Base-by-base conservation (phyloP, 2,888 invertebrate genomes). In the Ferrisia virgata region DNA sequence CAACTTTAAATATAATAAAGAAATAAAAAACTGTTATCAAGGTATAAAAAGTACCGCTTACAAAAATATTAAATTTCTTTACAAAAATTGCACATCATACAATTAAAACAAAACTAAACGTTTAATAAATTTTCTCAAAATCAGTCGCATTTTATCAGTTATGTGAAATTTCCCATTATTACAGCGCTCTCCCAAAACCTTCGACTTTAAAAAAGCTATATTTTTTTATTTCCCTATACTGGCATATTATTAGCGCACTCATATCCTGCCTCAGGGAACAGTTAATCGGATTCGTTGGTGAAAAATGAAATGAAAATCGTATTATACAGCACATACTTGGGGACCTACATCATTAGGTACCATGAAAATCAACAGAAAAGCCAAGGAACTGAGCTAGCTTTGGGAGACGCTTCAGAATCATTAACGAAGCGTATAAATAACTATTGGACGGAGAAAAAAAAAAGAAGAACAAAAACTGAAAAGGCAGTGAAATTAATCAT, bases 1-100 rank as follows among this genome's bases (percentile, higher is more conserved):
- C n/a, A 53, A 15, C 18, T 31, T 76, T 76, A 76, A 31, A 36
- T 36, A 36, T 76, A n/a, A 76, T 76, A 76, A 76, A 76, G 72
- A 76, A 76, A 76, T 76, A 76, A 76, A 76, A 76, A 76, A 76
- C 72, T 76, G 33, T 76, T 36, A 76, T 76, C 72, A 76, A 76
- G 72, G 72, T 76, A 76, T 76, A 76, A 76, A 76, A 76, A 76
- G 72, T 76, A 76, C 72, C 72, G 72, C 72, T 76, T 76, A 76
- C 72, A 76, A 76, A 76, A 76, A 36, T 76, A 76, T 76, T 76
- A 76, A 76, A 76, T 76, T 36, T 36, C 72, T 18, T 76, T 36
- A 76, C 72, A 76, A 76, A 76, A 76, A 36, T 76, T 76, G 36
- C 72, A 76, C 72, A n/a, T n/a, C n/a, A 76, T 36, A 36, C 36